Evolutionary conservation across 2,113 vertebrate genomes (phyloP).

Genomic region (Cichladusa arquata): DNA sequence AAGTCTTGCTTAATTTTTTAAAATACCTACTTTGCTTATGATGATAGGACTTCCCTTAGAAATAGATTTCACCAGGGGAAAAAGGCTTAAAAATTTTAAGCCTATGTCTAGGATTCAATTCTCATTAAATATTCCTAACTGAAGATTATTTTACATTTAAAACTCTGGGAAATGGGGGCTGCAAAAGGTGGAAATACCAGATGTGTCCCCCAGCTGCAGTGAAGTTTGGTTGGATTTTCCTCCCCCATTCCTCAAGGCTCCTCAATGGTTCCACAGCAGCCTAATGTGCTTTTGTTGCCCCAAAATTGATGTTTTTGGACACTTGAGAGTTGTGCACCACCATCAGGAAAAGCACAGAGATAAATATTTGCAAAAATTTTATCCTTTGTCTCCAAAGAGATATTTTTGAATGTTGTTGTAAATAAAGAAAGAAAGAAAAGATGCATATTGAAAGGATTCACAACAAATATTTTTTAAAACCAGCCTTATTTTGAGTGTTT

Average conservation of each 20-base stretch:
- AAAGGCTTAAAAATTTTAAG: not conserved
- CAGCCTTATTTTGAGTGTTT: not conserved
- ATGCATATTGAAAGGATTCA: not conserved
- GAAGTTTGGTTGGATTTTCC: not conserved
- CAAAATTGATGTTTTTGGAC: rapidly evolving
- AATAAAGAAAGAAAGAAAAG: not conserved
- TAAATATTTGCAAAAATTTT: not conserved
- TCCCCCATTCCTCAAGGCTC: not conserved
- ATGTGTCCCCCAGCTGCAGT: not conserved
- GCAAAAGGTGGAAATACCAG: not conserved
- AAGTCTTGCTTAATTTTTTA: not conserved
- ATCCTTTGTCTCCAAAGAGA: not conserved
- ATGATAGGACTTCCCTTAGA: not conserved
- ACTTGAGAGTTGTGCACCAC: not conserved
- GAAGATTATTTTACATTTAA: not conserved
- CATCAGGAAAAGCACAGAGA: not conserved
- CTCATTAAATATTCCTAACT: not conserved
- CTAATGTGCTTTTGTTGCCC: not conserved
- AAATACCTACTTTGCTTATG: not conserved
- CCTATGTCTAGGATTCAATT: not conserved
- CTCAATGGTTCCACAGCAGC: not conserved
- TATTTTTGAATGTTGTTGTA: not conserved
- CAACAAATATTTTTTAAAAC: not conserved
- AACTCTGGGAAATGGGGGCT: not conserved
- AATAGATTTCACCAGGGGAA: not conserved